These are phyloP conservation scores for Xanthorhoe spadicearia DNA, from an alignment of 2,888 invertebrate genomes.

Conservation along the genomic window DNA sequence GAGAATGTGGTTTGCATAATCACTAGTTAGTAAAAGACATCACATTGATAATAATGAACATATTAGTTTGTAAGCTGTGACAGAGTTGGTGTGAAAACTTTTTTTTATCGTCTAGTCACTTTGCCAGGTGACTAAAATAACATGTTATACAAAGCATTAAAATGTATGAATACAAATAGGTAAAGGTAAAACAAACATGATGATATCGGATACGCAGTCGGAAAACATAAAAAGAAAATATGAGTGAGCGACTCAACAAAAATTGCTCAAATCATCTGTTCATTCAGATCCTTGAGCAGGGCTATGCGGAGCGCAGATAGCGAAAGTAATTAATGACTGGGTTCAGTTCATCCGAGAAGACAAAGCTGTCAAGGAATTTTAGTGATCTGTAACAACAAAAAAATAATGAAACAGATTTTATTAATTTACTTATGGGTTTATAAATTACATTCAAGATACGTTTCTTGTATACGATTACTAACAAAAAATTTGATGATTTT, in stretches of 20 bases:
- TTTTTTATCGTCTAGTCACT: background rate
- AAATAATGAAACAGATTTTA: background rate
- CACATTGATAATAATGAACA: too few relatives aligned
- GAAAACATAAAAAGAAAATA: slow-evolving; percentile 15
- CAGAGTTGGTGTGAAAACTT: too few relatives aligned
- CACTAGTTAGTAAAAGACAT: too few relatives aligned
- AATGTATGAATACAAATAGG: background rate
- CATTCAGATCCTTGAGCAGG: slow-evolving; percentile 23
- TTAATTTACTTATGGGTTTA: too few relatives aligned
- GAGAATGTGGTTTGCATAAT: too few relatives aligned
- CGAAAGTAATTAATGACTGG: slow-evolving; percentile 24
- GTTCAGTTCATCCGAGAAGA: slow-evolving; percentile 17
- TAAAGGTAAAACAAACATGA: background rate
- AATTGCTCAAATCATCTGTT: slow-evolving; percentile 22
- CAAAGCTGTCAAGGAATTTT: slow-evolving; percentile 7
- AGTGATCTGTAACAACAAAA: slow-evolving; percentile 1
- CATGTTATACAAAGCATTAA: background rate
- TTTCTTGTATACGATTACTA: too few relatives aligned
- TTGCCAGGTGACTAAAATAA: background rate
- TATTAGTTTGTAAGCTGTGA: too few relatives aligned
- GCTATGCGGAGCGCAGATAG: slow-evolving; percentile 20
- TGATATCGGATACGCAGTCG: slow-evolving; percentile 3
- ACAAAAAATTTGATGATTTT: too few relatives aligned
- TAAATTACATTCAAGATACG: too few relatives aligned
- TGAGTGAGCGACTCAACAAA: slow-evolving; percentile 10